Evolutionary conservation across 2,888 invertebrate species (phyloP).

Genomic region (Stenurella melanura): DNA sequence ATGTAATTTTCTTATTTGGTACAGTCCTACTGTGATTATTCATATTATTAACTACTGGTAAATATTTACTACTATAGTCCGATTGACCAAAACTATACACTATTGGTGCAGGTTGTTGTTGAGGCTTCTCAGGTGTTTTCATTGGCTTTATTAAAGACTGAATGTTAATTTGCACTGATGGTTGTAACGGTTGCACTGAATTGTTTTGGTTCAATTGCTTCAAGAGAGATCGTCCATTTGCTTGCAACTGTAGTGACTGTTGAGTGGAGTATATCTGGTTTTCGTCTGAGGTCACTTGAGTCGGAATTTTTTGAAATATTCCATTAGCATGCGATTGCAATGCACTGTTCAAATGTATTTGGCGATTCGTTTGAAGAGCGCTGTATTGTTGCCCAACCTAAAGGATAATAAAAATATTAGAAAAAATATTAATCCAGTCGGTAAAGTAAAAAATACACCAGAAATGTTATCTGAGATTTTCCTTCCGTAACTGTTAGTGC

Average conservation of each 20-base stretch:
- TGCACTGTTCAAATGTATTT: conserved; percentile 59
- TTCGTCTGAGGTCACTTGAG: conserved; percentile 40
- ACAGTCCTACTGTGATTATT: conserved; percentile 64
- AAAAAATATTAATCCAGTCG: no score
- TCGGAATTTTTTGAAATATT: conserved; percentile 54
- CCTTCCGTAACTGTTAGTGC: no score
- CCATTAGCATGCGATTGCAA: conserved; percentile 59
- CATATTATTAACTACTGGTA: conserved; percentile 60
- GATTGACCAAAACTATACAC: conserved; percentile 72
- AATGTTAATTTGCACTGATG: conserved; percentile 71
- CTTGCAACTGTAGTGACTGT: conserved; percentile 56
- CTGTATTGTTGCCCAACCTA: conserved; percentile 70
- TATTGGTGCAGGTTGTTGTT: conserved; percentile 67
- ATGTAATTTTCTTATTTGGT: conserved; percentile 64
- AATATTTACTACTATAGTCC: conserved; percentile 68
- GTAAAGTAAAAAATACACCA: no score
- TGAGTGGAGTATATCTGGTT: conserved; percentile 43
- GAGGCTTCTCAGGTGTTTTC: conserved; percentile 65
- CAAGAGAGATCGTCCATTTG: conserved; percentile 53
- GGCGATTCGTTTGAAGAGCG: conserved; percentile 58
- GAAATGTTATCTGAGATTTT: no score
- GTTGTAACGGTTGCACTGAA: conserved; percentile 65
- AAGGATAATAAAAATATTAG: conserved; percentile 28
- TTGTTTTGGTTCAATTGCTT: conserved; percentile 51
- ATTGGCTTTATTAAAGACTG: conserved; percentile 70